Base-by-base conservation (phyloP, 2,113 vertebrate genomes). In the Bos taurus region DNA sequence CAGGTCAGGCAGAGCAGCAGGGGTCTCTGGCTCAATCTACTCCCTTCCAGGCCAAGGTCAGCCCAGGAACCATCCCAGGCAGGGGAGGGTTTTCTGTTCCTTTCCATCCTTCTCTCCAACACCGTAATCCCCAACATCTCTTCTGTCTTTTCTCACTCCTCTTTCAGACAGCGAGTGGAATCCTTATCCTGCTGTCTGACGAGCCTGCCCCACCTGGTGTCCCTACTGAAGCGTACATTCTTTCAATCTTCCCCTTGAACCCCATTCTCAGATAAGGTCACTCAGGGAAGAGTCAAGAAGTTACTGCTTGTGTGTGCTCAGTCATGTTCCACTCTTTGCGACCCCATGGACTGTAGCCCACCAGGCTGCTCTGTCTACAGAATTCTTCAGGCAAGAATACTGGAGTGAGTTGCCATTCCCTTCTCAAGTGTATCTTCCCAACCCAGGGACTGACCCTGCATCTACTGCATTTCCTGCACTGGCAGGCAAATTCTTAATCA, bases 261-360 rank as follows among this genome's bases (percentile, higher is more conserved):
- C 23, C 30, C 28, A 52, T 52, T 81, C 48, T 81, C 33, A 62
- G 30, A 82, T 59, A 74, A 3, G 13, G 33, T 77, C 28, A n/a
- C 4, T n/a, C 28, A 56, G 48, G 87, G 86, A 92, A 95, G 46
- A 74, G 15, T 33, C 77, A 64, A 57, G 86, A 85, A 85, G 33
- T 50, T 81, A 52, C 71, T 23, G 21, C 40, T 77, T 26, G 23
- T 77, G 23, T 43, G 40, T 43, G 23, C 23, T 77, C 71, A 26
- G 40, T 43, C 71, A 43, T 43, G 71, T 77, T 43, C 40, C 21
- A 77, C 2, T 77, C 71, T 74, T 40, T 77, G 71, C 3, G 1
- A 77, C 40, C 71, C 36, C 71, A 26, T 7, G 36, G 36, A 43
- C 71, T 26, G 71, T 25, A 77, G 71, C 23, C 71, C 40, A 25